These are phyloP conservation scores for Siphamia tubifer DNA, from an alignment of 2,113 vertebrate species.

Conservation along the genomic window DNA sequence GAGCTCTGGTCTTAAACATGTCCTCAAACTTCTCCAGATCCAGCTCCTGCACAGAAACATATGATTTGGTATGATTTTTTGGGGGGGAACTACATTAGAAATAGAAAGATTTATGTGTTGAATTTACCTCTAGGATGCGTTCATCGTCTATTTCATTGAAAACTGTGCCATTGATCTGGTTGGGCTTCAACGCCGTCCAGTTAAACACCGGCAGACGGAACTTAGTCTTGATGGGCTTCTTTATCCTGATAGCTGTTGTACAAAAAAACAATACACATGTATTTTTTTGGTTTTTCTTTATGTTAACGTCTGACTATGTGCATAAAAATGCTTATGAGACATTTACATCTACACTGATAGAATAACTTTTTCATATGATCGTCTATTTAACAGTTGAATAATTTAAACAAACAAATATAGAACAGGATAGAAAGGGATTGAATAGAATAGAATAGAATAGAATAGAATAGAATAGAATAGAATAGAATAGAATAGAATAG, in stretches of 20 bases:
- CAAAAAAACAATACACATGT: neutral
- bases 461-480: too few species aligned
- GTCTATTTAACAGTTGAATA: too few species aligned
- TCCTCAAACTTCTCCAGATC: slow-evolving; percentile 97
- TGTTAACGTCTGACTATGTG: too few species aligned
- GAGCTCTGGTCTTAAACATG: slow-evolving; percentile 96
- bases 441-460: too few species aligned
- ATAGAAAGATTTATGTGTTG: neutral
- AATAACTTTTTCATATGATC: too few species aligned
- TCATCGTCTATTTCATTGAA: slow-evolving; percentile 98
- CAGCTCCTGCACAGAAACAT: slow-evolving; percentile 81
- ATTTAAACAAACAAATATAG: too few species aligned
- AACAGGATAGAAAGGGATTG: too few species aligned
- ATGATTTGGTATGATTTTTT: neutral
- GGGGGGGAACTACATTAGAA: neutral
- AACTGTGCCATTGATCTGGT: slow-evolving; percentile 97
- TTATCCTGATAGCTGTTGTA: slow-evolving; percentile 92
- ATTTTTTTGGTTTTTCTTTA: neutral
- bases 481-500: too few species aligned
- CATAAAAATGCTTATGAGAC: too few species aligned
- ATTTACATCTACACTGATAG: too few species aligned
- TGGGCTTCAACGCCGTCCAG: slow-evolving; percentile 96
- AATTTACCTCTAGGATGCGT: slow-evolving; percentile 89
- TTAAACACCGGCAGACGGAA: slow-evolving; percentile 97
- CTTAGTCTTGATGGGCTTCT: slow-evolving; percentile 98